phyloP scores from a whole-genome alignment of 2,888 invertebrate species.

The Trachelus iudaicus region DNA sequence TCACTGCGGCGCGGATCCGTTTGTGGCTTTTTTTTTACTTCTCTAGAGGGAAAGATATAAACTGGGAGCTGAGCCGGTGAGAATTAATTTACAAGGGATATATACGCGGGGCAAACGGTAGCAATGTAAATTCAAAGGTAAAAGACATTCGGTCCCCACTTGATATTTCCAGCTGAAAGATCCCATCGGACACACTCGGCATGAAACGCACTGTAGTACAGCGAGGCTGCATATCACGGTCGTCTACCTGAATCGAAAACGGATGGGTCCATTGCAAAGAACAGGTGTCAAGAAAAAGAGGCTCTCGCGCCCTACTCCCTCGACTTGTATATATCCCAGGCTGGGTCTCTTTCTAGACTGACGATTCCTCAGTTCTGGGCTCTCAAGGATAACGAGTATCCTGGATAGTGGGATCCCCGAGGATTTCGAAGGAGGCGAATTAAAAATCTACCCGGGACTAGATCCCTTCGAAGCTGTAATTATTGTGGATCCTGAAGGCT shows the following conservation, averaged over 20 bases:
- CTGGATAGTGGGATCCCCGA: constrained; percentile 47
- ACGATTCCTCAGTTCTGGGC: constrained; percentile 17
- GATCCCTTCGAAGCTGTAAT: constrained; percentile 40
- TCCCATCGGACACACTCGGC: neutral
- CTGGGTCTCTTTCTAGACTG: constrained; percentile 4
- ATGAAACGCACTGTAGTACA: neutral
- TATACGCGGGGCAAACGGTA: neutral
- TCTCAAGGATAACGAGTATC: constrained; percentile 61
- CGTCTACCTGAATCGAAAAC: constrained; percentile 22
- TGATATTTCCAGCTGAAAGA: neutral
- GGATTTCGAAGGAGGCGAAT: neutral
- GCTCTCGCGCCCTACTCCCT: constrained; percentile 34
- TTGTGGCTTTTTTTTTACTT: neutral
- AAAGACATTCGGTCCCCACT: neutral
- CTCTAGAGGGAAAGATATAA: neutral
- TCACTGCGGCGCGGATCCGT: neutral
- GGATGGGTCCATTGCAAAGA: constrained; percentile 39
- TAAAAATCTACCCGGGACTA: constrained; percentile 17
- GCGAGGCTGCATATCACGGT: neutral
- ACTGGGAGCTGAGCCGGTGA: neutral
- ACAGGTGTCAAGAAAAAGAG: constrained; percentile 46
- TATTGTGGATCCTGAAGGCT: constrained; percentile 43
- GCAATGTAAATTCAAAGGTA: neutral
- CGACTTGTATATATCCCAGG: constrained; percentile 36
- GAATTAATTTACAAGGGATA: neutral